Evolutionary conservation across 1,140 invertebrate genomes (phyloP).

Genomic region (Macrostomum lignano): DNA sequence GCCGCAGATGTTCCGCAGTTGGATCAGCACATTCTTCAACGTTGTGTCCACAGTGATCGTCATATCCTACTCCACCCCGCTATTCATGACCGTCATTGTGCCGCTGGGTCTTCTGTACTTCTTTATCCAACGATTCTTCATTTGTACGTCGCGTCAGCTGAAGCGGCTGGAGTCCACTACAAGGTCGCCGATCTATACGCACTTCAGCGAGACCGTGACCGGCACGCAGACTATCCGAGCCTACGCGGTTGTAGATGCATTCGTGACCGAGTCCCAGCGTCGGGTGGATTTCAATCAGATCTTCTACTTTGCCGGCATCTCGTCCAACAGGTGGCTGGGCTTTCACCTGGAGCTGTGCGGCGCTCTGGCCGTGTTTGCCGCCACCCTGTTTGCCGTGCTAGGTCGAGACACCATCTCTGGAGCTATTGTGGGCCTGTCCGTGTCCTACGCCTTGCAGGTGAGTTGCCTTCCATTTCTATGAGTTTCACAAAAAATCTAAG

Average conservation of each 20-base stretch:
- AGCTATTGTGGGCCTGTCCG: slow-evolving; percentile 18
- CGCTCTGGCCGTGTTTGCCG: background rate
- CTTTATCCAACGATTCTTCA: slow-evolving; percentile 53
- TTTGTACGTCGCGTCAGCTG: slow-evolving; percentile 63
- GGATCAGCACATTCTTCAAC: slow-evolving; percentile 4
- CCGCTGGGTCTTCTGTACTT: slow-evolving; percentile 11
- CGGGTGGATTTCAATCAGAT: background rate
- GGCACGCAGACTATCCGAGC: slow-evolving; percentile 23
- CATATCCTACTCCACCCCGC: slow-evolving; percentile 6
- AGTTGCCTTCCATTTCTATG: no score
- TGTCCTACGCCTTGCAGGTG: slow-evolving; percentile 18
- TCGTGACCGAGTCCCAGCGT: slow-evolving; percentile 16
- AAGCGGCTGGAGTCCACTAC: slow-evolving; percentile 78
- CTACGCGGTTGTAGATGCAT: slow-evolving; percentile 24
- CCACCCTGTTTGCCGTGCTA: background rate
- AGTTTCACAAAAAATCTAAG: no score
- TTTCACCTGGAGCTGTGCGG: background rate
- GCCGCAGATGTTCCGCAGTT: slow-evolving; percentile 6
- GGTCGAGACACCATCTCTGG: background rate
- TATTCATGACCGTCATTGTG: slow-evolving; percentile 6
- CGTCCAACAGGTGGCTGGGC: slow-evolving; percentile 6
- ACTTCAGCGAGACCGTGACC: slow-evolving; percentile 42
- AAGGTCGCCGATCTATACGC: slow-evolving; percentile 85
- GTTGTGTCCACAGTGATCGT: slow-evolving; percentile 7
- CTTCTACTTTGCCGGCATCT: slow-evolving; percentile 2